Evolutionary conservation across 2,797 vertebrate genomes (phyloP).

Genomic region (Rhabdophis nuchalis): DNA sequence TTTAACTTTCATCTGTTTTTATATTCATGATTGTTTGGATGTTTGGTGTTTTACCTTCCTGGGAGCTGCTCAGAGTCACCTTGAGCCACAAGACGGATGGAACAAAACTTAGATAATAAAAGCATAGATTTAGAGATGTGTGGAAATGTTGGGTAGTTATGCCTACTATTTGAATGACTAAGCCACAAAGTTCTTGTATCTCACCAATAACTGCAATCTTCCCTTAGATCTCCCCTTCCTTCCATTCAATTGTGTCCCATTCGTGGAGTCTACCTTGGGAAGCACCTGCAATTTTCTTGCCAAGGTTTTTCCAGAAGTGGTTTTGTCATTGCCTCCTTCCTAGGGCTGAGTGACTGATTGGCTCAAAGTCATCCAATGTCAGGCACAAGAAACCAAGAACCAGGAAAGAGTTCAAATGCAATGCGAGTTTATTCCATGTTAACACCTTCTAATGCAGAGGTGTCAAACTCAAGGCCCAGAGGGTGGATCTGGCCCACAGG

Average conservation of each 20-base stretch:
- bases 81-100: neutral
- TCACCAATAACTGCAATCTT: neutral
- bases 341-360: neutral
- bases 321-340: neutral
- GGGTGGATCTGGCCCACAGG: no score
- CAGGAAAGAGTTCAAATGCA: neutral
- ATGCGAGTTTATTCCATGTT: neutral
- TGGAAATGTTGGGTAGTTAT: neutral
- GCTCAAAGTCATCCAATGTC: neutral
- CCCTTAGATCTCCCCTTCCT: neutral
- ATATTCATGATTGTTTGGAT: neutral
- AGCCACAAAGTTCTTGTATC: neutral
- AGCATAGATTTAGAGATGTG: neutral
- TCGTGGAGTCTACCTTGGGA: neutral
- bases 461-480: no score
- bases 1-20: neutral
- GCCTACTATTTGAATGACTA: neutral
- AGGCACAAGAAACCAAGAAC: neutral
- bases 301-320: neutral
- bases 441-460: neutral
- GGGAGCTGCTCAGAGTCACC: neutral
- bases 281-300: neutral
- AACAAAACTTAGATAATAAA: neutral
- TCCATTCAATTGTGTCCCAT: neutral
- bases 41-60: neutral